Conservation (phyloP, 2,888 invertebrate species). For the Lasioglossum pauxillum region DNA sequence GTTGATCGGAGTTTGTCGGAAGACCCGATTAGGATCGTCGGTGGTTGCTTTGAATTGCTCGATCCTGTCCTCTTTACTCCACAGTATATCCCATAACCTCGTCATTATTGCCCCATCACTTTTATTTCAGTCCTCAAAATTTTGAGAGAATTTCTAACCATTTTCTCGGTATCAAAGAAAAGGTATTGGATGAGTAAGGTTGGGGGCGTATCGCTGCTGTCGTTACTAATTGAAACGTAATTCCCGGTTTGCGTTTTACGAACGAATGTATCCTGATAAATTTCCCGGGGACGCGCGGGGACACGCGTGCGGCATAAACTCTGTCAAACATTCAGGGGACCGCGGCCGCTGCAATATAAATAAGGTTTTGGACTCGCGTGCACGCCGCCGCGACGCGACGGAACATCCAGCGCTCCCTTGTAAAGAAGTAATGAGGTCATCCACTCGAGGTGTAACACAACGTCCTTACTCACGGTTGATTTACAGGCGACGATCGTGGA, state of each 20-base stretch:
- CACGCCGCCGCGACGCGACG: neutral
- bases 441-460: constrained; percentile 56
- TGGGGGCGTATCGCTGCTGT: neutral
- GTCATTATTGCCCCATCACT: constrained; percentile 5
- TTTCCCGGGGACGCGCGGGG: constrained; percentile 28
- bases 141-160: no score
- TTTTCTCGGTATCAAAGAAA: neutral
- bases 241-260: constrained; percentile 31
- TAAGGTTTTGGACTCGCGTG: constrained; percentile 57
- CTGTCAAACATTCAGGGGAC: constrained; percentile 66
- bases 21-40: constrained; percentile 66
- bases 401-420: constrained; percentile 28
- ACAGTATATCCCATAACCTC: constrained; percentile 41
- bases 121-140: neutral
- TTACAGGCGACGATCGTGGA: constrained; percentile 33
- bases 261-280: constrained; percentile 39
- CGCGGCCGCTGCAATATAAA: constrained; percentile 61
- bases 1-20: constrained; percentile 59
- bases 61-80: constrained; percentile 48
- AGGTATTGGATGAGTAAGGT: neutral
- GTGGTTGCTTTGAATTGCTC: constrained; percentile 55
- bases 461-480: constrained; percentile 40
- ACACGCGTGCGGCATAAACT: constrained; percentile 62
- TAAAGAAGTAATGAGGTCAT: constrained; percentile 60
- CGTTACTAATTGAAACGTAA: constrained; percentile 36